Evolutionary conservation across 2,797 vertebrate species (phyloP).

Genomic region (Gallinago solitaria): DNA sequence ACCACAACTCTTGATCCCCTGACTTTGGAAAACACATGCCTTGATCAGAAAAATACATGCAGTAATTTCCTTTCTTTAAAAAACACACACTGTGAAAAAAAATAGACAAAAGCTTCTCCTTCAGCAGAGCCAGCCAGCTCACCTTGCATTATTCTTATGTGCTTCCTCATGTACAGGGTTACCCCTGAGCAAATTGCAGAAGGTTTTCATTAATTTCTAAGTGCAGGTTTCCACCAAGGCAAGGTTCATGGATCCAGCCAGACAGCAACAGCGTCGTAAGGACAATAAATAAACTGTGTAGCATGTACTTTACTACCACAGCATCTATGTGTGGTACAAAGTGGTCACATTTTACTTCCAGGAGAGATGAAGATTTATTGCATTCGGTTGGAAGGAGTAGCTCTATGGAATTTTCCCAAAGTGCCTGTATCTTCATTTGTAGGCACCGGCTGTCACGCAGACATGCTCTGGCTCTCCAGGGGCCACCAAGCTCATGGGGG

Average conservation of each 20-base stretch:
- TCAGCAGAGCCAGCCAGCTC: neutral
- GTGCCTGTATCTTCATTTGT: neutral
- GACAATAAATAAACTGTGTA: slow-evolving; percentile 14
- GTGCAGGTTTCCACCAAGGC: neutral
- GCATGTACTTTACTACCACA: neutral
- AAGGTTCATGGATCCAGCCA: neutral
- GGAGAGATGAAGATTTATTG: neutral
- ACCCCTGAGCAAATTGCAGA: neutral
- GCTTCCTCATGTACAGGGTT: neutral
- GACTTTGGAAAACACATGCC: neutral
- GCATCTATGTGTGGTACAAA: neutral
- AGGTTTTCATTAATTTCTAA: neutral
- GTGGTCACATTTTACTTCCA: neutral
- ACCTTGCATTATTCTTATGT: neutral
- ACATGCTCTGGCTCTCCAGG: neutral
- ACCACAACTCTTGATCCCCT: neutral
- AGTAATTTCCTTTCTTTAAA: neutral
- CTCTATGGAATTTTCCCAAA: neutral
- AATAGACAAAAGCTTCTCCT: neutral
- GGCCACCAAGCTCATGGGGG: neutral
- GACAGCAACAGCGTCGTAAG: neutral
- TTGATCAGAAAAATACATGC: neutral
- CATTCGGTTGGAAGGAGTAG: neutral
- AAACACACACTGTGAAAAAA: neutral
- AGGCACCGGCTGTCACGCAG: neutral